A percentile compares a stretch with the other conserved stretches of the same genome.
phyloP scores from a whole-genome alignment of 2,888 invertebrate genomes.

The Drosophila helvetica region DNA sequence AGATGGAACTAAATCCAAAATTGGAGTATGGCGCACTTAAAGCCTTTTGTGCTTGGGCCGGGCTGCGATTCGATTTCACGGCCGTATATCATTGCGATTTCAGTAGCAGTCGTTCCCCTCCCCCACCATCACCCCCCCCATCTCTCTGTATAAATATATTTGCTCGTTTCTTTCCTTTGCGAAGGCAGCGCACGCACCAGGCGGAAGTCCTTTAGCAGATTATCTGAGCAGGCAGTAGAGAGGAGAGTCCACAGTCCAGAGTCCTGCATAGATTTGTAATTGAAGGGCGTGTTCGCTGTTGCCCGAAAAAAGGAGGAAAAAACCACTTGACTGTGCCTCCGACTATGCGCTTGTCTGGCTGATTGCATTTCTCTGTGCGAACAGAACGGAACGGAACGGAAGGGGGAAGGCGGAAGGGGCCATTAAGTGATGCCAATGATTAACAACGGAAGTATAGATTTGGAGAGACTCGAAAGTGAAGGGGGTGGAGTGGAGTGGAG shows the following conservation, averaged over 20 bases:
- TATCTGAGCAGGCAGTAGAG: constrained; percentile 69
- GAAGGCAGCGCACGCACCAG: constrained; percentile 78
- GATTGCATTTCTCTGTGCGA: constrained; percentile 53
- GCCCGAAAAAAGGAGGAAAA: constrained; percentile 21
- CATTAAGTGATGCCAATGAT: constrained; percentile 84
- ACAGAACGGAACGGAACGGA: constrained; percentile 5
- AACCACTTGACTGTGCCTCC: constrained; percentile 55
- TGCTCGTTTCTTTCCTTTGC: constrained; percentile 40
- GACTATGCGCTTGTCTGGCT: constrained; percentile 43
- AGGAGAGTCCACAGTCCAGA: constrained; percentile 19
- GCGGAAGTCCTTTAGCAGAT: constrained; percentile 83
- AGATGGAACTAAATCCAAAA: neutral
- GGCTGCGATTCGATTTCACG: constrained; percentile 69
- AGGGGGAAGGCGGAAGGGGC: constrained; percentile 79
- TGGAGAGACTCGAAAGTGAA: constrained; percentile 36
- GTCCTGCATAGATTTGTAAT: constrained; percentile 81
- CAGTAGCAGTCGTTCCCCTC: constrained; percentile 57
- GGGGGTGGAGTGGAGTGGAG: neutral
- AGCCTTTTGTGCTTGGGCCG: constrained; percentile 61
- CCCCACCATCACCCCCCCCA: neutral
- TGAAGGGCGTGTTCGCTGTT: constrained; percentile 80
- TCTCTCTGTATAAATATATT: constrained; percentile 11
- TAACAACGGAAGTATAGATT: constrained; percentile 83
- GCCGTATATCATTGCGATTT: constrained; percentile 79
- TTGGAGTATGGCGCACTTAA: constrained; percentile 58